Base-by-base conservation (phyloP, 1,140 invertebrate genomes). In the Cheumatopsyche charites region DNA sequence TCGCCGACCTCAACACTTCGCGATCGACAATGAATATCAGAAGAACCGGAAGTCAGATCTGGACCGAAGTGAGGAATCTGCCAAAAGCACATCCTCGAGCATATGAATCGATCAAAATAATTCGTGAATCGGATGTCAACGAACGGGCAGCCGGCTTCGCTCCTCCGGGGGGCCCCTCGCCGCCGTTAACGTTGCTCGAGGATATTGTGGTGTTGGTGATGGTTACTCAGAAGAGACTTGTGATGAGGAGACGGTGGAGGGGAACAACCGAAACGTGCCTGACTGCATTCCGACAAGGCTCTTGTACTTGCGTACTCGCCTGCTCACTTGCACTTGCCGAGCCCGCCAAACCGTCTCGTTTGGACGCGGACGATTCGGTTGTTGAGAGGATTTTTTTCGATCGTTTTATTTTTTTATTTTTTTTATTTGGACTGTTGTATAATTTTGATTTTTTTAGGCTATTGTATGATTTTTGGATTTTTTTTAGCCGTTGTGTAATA, bases 251-350 rank as follows among this genome's bases (percentile, higher is more conserved):
- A 11, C 11, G 47, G 45, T 29, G 66, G 42, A 17, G 26, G 47
- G 42, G 47, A 45, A 21, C 36, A 47, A 9, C 36, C 13, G 12
- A 68, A 68, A 68, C 66, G 66, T 68, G 66, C 42, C 66, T 68
- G 66, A 68, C 66, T 68, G 66, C 66, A 68, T 68, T 68, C 66
- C 66, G 25, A 5, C 3, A 21, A 68, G 66, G 66, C 66, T 55
- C 66, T 68, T 68, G 66, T 68, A 68, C 66, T 68, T 68, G 26
- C 66, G 19, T 52, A 58, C 47, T 15, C 47, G 47, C 29, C 9
- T 36, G 29, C 29, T 36, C 66, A 29, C 66, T 68, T 68, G 66
- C 49, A 68, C 66, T 68, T 68, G 26, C 66, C 11, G 17, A 25
- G 12, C 43, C 15, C 4, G 43, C 43, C 43, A 47, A 12, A 47